Evolutionary conservation across 1,140 invertebrate genomes (phyloP).

Genomic region (Orius insidiosus): DNA sequence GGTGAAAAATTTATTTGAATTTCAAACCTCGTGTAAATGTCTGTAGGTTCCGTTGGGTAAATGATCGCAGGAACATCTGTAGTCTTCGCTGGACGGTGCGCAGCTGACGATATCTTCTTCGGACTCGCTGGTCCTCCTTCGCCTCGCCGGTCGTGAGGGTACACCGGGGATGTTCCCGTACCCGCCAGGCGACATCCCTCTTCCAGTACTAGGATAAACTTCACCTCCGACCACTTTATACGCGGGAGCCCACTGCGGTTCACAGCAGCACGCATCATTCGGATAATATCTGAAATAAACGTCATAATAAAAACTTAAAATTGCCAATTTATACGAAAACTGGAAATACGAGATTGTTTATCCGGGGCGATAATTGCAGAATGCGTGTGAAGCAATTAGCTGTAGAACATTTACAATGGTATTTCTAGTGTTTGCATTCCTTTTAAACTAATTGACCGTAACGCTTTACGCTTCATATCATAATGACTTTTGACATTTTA

Average conservation of each 20-base stretch:
- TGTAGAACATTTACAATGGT: no score
- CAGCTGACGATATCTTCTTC: constrained; percentile 9
- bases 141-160: constrained; percentile 4
- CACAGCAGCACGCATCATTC: constrained; percentile 5
- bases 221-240: constrained; percentile 10
- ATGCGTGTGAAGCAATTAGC: no score
- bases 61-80: constrained; percentile 11
- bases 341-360: neutral
- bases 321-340: neutral
- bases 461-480: no score
- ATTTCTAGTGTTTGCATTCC: no score
- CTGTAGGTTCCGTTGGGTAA: constrained; percentile 10
- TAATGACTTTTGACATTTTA: no score
- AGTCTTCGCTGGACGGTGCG: constrained; percentile 2
- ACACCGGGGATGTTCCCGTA: constrained; percentile 10
- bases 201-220: neutral
- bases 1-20: neutral
- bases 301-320: neutral
- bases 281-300: constrained; percentile 7
- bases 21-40: constrained; percentile 7
- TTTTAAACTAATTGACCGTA: no score
- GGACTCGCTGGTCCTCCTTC: constrained; percentile 2
- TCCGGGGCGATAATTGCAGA: neutral
- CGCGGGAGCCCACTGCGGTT: constrained; percentile 5
- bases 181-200: neutral